Evolutionary conservation across 2,113 vertebrate species (phyloP), one percentile per base, ranked within the genome.

Genomic region (Numida meleagris): DNA sequence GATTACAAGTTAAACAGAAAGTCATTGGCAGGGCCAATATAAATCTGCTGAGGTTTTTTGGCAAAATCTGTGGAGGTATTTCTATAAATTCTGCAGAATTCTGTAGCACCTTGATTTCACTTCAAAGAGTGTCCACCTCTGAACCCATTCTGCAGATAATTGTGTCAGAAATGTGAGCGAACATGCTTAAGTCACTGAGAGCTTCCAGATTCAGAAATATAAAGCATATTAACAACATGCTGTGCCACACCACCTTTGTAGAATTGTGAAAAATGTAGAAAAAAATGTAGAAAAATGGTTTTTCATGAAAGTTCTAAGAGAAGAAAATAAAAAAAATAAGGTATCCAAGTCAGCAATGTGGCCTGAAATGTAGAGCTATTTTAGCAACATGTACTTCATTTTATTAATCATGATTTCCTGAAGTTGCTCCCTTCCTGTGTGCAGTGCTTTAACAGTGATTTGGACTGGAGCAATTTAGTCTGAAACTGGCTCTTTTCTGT

Each of bases 1-100:
- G 98, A 98, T 98, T 98, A 98, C 97, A 98, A 98, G 98, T 98
- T 98, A 98, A 98, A 98, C 98, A 98, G 98, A 98, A 97, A 98
- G 98, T 98, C 97, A 97, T 96, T 97, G 97, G 96, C 97, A 96
- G 97, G 98, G 98, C 98, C 98, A 97, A 94, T 94, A 97, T 95
- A 92, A 97, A 97, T 98, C 97, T 98, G 97, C 95, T 66, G 96
- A 97, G 96, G 94, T 96, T 97, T 96, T 95, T 97, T 97, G 96
- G 97, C 96, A 96, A 96, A 91, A 85, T n/a, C 66, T 55, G 43
- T 86, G 73, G 88, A 96, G 94, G 71, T 95, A 94, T 96, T 96
- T 95, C 94, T 95, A 93, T 92, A 62, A 91, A 86, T 96, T 93
- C 90, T 72, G 80, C 90, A 77, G 95, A 81, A 94, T 94, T 95